These are phyloP conservation scores for Ceyx melanurus DNA, from an alignment of 2,113 vertebrate genomes.

Conservation along the genomic window DNA sequence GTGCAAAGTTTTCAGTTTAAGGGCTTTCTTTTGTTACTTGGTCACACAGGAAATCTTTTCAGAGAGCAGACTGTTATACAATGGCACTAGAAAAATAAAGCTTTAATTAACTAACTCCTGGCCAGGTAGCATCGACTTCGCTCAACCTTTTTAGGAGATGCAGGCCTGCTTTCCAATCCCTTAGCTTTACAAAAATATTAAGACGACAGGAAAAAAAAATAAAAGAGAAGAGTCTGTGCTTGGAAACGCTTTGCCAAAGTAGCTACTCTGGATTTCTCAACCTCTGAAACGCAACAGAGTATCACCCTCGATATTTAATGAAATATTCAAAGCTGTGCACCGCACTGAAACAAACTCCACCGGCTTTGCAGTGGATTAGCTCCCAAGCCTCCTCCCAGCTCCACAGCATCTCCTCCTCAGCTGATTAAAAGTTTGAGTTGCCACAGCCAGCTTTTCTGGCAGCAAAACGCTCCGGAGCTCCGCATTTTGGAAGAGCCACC, in stretches of 20 bases:
- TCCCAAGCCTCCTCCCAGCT: background rate
- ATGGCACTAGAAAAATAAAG: constrained; percentile 49
- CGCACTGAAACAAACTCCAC: constrained; percentile 46
- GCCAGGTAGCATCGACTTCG: constrained; percentile 47
- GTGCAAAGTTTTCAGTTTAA: constrained; percentile 62
- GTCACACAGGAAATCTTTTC: constrained; percentile 52
- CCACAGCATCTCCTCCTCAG: constrained; percentile 24
- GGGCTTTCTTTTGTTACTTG: constrained; percentile 34
- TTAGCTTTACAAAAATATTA: background rate
- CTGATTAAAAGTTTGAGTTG: constrained; percentile 69
- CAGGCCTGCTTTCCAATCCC: constrained; percentile 34
- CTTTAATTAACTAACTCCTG: constrained; percentile 69
- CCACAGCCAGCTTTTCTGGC: background rate
- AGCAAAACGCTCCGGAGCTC: background rate
- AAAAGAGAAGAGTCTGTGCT: fast-evolving
- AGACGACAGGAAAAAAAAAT: background rate
- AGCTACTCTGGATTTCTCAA: background rate
- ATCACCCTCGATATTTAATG: constrained; percentile 6
- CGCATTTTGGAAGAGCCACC: background rate
- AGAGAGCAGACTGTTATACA: constrained; percentile 17
- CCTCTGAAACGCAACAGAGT: background rate
- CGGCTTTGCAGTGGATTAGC: background rate
- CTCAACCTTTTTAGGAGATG: background rate
- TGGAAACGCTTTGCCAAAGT: background rate
- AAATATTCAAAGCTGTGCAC: constrained; percentile 13